Evolutionary conservation across 2,113 vertebrate species (phyloP).

Genomic region (Pelusios castaneus): DNA sequence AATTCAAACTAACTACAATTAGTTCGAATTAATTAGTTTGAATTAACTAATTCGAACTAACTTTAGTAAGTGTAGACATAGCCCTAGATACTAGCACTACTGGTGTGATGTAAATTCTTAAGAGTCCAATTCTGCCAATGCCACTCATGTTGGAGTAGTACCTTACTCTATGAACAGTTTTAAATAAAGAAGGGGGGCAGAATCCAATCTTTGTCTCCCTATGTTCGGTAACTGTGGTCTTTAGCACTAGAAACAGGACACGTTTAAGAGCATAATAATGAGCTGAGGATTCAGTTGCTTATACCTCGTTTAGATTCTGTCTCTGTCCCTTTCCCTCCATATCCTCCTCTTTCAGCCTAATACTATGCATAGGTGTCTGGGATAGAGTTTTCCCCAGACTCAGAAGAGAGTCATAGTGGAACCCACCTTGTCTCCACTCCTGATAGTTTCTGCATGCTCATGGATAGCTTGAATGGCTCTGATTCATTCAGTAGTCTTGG

Average conservation of each 20-base stretch:
- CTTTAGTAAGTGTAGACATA: too few species aligned
- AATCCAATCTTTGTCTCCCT: neutral
- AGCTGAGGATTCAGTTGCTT: neutral
- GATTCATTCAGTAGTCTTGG: neutral
- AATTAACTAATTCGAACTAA: too few species aligned
- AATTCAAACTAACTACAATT: too few species aligned
- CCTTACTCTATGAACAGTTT: neutral
- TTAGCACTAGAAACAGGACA: neutral
- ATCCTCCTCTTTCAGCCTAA: neutral
- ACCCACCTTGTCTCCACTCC: neutral
- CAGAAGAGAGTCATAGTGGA: neutral
- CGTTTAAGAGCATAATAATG: neutral
- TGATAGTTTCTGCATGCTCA: neutral
- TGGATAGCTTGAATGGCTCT: neutral
- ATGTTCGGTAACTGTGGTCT: neutral
- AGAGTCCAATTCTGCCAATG: neutral
- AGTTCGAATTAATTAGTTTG: too few species aligned
- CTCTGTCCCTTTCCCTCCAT: neutral
- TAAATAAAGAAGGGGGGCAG: neutral
- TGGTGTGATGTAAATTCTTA: neutral
- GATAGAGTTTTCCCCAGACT: neutral
- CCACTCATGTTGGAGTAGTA: neutral
- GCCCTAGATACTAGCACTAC: neutral
- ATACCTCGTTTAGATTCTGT: neutral
- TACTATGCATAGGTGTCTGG: neutral